Evolutionary conservation across 1,140 invertebrate genomes (phyloP).

Genomic region (Vollenhovia emeryi): DNA sequence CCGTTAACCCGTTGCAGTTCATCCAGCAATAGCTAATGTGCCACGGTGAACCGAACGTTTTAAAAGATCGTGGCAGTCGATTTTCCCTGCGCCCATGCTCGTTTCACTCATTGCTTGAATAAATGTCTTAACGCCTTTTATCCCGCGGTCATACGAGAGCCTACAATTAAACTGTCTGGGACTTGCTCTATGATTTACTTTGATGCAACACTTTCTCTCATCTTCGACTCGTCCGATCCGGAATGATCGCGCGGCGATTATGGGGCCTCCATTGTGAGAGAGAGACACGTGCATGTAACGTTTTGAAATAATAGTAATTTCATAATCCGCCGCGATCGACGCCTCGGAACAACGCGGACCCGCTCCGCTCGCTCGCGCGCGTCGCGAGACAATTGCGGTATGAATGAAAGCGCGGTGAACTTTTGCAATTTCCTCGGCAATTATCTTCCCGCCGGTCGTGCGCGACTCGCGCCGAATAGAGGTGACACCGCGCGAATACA

Average conservation of each 20-base stretch:
- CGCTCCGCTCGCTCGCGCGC: conserved; percentile 40
- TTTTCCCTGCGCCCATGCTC: background rate
- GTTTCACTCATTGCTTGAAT: background rate
- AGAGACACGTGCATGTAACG: too few relatives aligned
- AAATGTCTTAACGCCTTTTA: background rate
- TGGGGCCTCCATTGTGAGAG: background rate
- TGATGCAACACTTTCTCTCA: background rate
- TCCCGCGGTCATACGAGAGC: background rate
- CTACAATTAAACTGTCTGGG: background rate
- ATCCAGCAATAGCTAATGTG: background rate
- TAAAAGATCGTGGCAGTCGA: background rate
- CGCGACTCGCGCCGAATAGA: conserved; percentile 33
- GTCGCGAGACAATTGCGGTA: conserved; percentile 16
- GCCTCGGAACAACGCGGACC: conserved; percentile 13
- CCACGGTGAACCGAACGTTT: background rate
- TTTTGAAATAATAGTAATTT: conserved; percentile 27
- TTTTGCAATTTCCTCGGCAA: conserved; percentile 65
- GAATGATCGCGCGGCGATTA: background rate
- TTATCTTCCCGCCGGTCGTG: conserved; percentile 34
- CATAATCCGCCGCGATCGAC: conserved; percentile 26
- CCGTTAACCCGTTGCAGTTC: background rate
- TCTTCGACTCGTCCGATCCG: background rate
- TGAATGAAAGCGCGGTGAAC: conserved; percentile 36
- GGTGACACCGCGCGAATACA: conserved; percentile 21
- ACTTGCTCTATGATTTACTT: background rate